phyloP scores from a whole-genome alignment of 1,140 invertebrate species.

The Trigoniulus corallinus region DNA sequence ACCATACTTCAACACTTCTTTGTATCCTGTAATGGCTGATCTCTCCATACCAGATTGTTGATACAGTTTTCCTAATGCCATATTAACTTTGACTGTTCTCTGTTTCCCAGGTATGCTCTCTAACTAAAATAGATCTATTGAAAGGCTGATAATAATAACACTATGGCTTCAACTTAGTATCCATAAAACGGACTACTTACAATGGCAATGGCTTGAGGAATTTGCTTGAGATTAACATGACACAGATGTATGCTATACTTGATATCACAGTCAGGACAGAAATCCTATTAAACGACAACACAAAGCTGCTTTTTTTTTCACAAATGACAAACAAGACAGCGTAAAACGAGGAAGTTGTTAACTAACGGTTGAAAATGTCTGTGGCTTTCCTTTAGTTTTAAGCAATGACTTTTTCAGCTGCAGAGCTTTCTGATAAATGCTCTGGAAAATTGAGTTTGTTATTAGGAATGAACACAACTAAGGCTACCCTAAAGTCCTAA shows the following conservation, averaged over 20 bases:
- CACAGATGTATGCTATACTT: constrained; percentile 58
- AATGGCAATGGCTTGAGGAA: constrained; percentile 39
- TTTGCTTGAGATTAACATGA: constrained; percentile 42
- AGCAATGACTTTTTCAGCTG: constrained; percentile 47
- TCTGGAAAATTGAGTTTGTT: constrained; percentile 16
- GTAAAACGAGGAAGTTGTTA: constrained; percentile 3
- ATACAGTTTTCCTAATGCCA: constrained; percentile 52
- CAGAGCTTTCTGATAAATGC: constrained; percentile 42
- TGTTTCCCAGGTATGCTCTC: constrained; percentile 51
- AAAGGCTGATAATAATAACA: background rate
- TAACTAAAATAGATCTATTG: constrained; percentile 24
- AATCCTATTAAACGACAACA: constrained; percentile 14
- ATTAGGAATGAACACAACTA: background rate
- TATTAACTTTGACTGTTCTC: constrained; percentile 47
- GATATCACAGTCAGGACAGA: constrained; percentile 38
- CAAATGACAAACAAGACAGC: too few species aligned
- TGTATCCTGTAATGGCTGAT: constrained; percentile 49
- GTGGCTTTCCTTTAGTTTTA: constrained; percentile 35
- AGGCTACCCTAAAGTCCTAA: background rate
- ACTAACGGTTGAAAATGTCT: constrained; percentile 23
- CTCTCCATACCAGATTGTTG: constrained; percentile 50
- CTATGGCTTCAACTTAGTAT: background rate
- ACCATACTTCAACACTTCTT: constrained; percentile 46
- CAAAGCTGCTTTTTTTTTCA: too few species aligned
- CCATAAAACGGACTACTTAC: too few species aligned